Percentiles rank a stretch among this genome's conserved stretches.
These are phyloP conservation scores for Falco concolor DNA, from an alignment of 2,797 vertebrate species.

Conservation along the genomic window DNA sequence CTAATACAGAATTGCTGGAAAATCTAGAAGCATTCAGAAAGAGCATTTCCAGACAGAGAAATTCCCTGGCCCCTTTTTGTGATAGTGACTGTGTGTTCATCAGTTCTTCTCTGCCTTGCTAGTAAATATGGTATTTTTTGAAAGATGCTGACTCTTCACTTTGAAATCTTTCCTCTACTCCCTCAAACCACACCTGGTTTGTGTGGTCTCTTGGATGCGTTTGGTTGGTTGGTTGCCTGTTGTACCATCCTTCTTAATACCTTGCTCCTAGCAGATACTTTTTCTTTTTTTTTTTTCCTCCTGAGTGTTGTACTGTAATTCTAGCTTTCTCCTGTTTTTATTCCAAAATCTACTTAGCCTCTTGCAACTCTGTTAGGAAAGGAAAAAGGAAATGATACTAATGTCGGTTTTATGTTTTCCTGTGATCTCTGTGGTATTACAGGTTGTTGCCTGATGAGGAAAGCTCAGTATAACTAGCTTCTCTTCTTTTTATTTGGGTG, in stretches of 20 bases:
- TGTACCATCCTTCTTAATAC: not conserved
- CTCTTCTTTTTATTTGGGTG: not conserved
- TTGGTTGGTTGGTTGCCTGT: not conserved
- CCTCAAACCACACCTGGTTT: not conserved
- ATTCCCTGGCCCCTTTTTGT: not conserved
- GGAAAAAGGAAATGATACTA: not conserved
- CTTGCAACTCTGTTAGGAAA: not conserved
- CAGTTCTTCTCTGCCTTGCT: not conserved
- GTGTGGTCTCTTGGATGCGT: rapidly evolving
- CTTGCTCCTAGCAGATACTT: not conserved
- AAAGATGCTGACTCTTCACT: not conserved
- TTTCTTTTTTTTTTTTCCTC: not conserved
- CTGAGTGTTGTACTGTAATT: not conserved
- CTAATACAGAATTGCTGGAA: not conserved
- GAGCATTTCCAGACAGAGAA: not conserved
- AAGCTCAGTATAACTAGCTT: not conserved
- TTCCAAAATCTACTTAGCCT: not conserved
- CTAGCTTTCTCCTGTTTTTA: not conserved
- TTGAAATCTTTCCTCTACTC: not conserved
- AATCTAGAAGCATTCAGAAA: not conserved
- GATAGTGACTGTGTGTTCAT: not conserved
- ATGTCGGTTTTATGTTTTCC: not conserved
- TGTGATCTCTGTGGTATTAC: not conserved
- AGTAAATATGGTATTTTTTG: not conserved
- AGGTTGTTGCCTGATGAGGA: not conserved